phyloP scores from a whole-genome alignment of 2,113 vertebrate genomes.

The Tupaia tana region DNA sequence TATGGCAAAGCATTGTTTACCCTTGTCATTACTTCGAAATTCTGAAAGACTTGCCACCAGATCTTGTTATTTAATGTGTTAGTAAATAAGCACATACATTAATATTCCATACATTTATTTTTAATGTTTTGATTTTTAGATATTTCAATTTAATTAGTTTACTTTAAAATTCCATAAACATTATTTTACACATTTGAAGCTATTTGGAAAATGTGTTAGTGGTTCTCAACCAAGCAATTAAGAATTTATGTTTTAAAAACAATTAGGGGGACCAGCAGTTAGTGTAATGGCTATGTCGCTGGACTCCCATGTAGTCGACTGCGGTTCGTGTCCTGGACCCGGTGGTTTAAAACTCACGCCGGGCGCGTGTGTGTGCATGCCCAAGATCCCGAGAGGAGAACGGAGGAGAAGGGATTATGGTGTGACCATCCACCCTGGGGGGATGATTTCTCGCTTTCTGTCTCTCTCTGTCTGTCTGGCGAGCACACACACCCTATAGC shows the following conservation, averaged over 20 bases:
- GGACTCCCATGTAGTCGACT: no score
- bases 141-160: not conserved
- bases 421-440: no score
- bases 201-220: constrained; percentile 18
- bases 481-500: no score
- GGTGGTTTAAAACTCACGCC: no score
- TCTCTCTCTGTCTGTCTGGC: no score
- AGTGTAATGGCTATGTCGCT: no score
- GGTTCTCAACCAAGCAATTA: not conserved
- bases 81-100: constrained; percentile 12
- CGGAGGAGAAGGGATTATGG: no score
- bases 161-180: not conserved
- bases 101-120: not conserved
- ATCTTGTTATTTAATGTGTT: constrained; percentile 27
- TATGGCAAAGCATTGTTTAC: not conserved
- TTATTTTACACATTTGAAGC: not conserved
- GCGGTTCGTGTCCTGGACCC: no score
- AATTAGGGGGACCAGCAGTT: no score
- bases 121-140: constrained; percentile 1
- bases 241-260: not conserved
- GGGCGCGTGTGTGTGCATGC: no score
- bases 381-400: no score
- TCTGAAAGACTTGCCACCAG: not conserved
- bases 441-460: no score
- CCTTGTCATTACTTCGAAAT: constrained; percentile 27